Conservation (phyloP, 1,140 invertebrate genomes). For the Brachionus paranguensis region DNA sequence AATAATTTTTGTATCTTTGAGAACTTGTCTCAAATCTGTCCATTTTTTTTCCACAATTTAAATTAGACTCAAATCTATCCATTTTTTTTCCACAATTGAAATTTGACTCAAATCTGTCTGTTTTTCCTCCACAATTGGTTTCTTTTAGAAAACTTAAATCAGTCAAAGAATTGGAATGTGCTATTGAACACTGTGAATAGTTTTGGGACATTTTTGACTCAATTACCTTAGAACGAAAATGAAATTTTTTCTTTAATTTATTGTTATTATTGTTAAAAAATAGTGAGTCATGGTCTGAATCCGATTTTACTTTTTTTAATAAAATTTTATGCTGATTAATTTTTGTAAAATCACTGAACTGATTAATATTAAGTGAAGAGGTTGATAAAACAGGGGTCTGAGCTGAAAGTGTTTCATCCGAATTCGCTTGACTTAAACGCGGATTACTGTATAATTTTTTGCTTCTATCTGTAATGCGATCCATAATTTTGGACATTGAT, state of each 20-base stretch:
- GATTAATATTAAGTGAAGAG: neutral
- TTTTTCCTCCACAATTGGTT: neutral
- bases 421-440: neutral
- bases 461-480: neutral
- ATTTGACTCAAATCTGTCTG: neutral
- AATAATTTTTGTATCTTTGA: constrained; percentile 7
- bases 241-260: neutral
- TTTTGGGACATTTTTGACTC: neutral
- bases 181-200: neutral
- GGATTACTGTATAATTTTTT: neutral
- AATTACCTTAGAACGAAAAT: no score
- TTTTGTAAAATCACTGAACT: neutral
- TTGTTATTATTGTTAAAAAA: constrained; percentile 11
- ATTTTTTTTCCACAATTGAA: neutral
- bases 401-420: neutral
- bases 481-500: neutral
- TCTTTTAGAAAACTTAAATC: neutral
- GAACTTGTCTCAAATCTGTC: constrained; percentile 9
- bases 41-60: neutral
- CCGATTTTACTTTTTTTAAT: neutral
- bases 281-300: neutral
- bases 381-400: neutral
- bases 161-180: neutral
- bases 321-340: neutral
- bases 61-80: neutral